Base-by-base conservation (phyloP, 2,797 vertebrate genomes). In the Cossypha polioptera region DNA sequence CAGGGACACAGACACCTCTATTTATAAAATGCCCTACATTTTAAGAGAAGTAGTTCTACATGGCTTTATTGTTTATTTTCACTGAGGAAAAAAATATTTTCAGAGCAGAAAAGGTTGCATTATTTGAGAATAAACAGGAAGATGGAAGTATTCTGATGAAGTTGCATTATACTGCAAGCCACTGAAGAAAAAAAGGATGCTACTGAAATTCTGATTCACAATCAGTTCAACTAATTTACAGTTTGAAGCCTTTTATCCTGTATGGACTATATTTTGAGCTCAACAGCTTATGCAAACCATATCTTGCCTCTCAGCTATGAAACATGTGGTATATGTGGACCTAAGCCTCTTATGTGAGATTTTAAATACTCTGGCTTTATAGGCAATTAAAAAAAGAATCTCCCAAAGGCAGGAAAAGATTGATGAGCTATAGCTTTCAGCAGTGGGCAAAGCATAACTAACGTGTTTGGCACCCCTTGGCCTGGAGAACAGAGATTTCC, bases 271-370 rank as follows among this genome's bases (percentile, higher is more conserved):
- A 71, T 66, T 78, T 66, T 78, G 48, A 86, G 62, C 53, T 82
- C 57, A 71, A 61, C 57, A 75, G 53, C 26, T 95, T 94, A 82
- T 77, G 71, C 45, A 95, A 93, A 80, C 48, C 21, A 0, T 74
- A 87, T 94, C 92, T 61, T 71, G 65, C 59, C 86, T 91, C 26
- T 63, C 63, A 95, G 88, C 45, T 83, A 82, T 65, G 71, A 77
- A 86, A 80, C 36, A 42, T 29, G 20, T 31, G 53, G 85, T 71
- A 69, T 51, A 65, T 74, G 54, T 57, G 45, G 63, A 91, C 81
- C 77, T 96, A 97, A 97, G 91, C 88, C 74, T 89, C 92, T 95
- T 93, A 94, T 2, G 18, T 54, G 86, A 93, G 68, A 94, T 82
- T 94, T 93, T 61, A 86, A 87, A 89, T 67, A 67, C 71, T 65